Evolutionary conservation across 2,113 vertebrate species (phyloP).

Genomic region (Silurus glanis): DNA sequence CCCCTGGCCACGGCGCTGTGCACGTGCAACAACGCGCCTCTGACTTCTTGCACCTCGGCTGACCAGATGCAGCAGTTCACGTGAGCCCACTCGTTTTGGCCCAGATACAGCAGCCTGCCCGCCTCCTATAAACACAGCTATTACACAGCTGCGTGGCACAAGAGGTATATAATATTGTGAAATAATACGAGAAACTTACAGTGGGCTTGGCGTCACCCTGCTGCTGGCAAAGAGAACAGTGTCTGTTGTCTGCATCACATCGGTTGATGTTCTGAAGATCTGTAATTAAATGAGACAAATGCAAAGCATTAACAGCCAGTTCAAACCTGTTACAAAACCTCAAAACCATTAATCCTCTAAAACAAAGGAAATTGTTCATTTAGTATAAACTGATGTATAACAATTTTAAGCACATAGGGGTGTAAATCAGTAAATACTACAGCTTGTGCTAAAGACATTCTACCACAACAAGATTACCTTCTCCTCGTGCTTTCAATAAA

Average conservation of each 20-base stretch:
- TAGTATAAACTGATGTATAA: too few relatives aligned
- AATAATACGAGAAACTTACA: constrained; percentile 61
- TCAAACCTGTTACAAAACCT: too few relatives aligned
- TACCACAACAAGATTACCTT: not conserved
- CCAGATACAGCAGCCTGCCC: constrained; percentile 84
- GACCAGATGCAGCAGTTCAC: constrained; percentile 92
- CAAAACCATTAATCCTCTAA: not conserved
- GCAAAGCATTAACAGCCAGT: not conserved
- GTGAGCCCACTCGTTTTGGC: constrained; percentile 92
- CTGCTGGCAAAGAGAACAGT: constrained; percentile 83
- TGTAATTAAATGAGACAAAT: constrained; percentile 39
- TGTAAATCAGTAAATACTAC: too few relatives aligned
- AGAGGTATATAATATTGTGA: not conserved
- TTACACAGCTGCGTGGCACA: not conserved
- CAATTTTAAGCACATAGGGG: too few relatives aligned
- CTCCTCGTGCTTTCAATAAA: constrained; percentile 56
- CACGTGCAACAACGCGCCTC: constrained; percentile 82
- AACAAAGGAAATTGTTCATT: not conserved
- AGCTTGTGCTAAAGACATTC: too few relatives aligned
- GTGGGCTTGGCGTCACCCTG: constrained; percentile 78
- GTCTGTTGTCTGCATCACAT: constrained; percentile 70
- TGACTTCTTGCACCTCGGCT: constrained; percentile 86
- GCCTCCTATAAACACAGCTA: constrained; percentile 71
- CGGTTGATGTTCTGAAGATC: constrained; percentile 50
- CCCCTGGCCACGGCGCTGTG: constrained; percentile 86